A percentile compares a stretch with the other conserved stretches of the same genome.
Conservation (phyloP, 2,113 vertebrate species). For the Oxyruncus cristatus region DNA sequence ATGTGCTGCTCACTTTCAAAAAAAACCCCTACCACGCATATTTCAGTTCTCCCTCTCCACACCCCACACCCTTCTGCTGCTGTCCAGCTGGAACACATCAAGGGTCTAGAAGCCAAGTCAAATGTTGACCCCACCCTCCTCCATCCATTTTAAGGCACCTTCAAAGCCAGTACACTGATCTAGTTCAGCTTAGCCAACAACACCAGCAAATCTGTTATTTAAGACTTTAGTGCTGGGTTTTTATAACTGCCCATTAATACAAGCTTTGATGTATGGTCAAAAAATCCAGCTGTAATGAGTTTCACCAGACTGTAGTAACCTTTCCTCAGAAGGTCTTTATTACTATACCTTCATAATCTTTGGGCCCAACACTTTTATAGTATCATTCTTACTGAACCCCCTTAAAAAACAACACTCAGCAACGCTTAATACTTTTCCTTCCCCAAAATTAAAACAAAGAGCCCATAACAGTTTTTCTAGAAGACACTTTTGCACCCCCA, state of each 20-base stretch:
- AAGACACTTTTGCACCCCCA: neutral
- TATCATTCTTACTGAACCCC: neutral
- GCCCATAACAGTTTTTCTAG: neutral
- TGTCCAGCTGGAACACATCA: conserved; percentile 76
- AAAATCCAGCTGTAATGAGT: conserved; percentile 60
- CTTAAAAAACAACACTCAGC: neutral
- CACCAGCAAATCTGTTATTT: conserved; percentile 69
- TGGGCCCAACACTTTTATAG: neutral
- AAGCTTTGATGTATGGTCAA: conserved; percentile 70
- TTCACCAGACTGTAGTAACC: conserved; percentile 42
- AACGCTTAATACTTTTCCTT: neutral
- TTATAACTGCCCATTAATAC: conserved; percentile 68
- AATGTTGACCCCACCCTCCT: conserved; percentile 75
- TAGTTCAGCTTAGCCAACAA: conserved; percentile 64
- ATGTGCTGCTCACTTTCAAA: conserved; percentile 49
- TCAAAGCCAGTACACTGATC: conserved; percentile 71
- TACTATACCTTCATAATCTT: conserved; percentile 50
- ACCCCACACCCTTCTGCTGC: conserved; percentile 61
- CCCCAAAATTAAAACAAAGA: conserved; percentile 30
- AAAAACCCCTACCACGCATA: conserved; percentile 25
- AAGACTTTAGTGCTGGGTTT: conserved; percentile 65
- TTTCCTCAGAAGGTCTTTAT: conserved; percentile 55
- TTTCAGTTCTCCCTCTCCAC: conserved; percentile 25
- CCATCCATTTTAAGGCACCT: conserved; percentile 76
- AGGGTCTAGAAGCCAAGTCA: conserved; percentile 74